Evolutionary conservation across 2,797 vertebrate genomes (phyloP).

Genomic region (Leucoraja ocellata): DNA sequence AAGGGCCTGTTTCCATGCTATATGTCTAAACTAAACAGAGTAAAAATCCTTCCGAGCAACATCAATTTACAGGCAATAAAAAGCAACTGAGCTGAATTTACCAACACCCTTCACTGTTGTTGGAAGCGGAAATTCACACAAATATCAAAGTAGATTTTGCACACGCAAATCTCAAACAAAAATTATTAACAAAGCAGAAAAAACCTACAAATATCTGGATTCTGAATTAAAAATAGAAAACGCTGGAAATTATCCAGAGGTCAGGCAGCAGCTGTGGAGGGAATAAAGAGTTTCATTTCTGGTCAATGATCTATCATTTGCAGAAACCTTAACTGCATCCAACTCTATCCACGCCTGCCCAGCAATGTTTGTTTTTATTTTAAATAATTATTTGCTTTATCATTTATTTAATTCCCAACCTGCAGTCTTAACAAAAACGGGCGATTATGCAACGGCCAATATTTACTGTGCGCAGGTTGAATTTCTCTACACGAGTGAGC

Average conservation of each 20-base stretch:
- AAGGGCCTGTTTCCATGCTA: too few relatives aligned
- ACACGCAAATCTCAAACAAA: neutral
- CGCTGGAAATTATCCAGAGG: too few relatives aligned
- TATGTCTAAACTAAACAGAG: too few relatives aligned
- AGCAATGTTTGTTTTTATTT: too few relatives aligned
- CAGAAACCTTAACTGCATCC: too few relatives aligned
- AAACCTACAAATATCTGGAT: too few relatives aligned
- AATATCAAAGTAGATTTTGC: neutral
- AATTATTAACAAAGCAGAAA: too few relatives aligned
- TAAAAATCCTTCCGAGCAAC: neutral
- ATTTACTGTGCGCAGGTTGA: neutral
- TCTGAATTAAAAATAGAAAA: too few relatives aligned
- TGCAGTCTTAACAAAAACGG: neutral
- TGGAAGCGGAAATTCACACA: neutral
- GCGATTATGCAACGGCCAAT: neutral
- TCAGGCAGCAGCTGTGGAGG: too few relatives aligned
- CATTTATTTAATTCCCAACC: neutral
- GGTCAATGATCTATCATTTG: too few relatives aligned
- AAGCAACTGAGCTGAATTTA: slow-evolving; percentile 9
- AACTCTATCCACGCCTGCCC: too few relatives aligned
- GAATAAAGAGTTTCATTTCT: too few relatives aligned
- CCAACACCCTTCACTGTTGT: neutral
- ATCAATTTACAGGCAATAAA: neutral
- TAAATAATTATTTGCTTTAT: neutral
- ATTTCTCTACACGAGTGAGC: neutral